Evolutionary conservation across 2,797 vertebrate species (phyloP), one percentile per base, ranked within the genome.

Genomic region (Champsocephalus gunnari): DNA sequence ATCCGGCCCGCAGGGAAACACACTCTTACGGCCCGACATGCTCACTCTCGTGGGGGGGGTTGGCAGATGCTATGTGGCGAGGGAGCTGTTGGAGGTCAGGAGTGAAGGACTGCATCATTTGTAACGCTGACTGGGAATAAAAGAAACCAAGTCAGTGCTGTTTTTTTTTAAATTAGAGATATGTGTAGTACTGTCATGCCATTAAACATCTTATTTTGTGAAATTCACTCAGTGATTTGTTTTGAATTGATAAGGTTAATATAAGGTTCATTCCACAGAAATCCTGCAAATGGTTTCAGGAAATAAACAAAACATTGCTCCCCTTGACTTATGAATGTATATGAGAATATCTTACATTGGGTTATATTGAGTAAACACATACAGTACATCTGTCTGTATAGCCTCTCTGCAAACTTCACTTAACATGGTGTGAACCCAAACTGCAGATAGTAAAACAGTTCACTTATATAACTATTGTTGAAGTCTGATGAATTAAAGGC

Each of bases 11-110:
- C 12, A 41, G 84, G 84, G 86, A 86, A 75, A 64, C 62, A 77
- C 68, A 73, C 85, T 84, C 74, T 32, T 81, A 67, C 81, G 81
- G 71, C 81, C 71, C 49, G 69, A 89, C 90, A 87, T 80, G 87
- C 73, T 84, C 11, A 0, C 74, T 77, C 80, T 81, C 61, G 13
- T 28, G 4, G 24, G 24, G 24, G 24, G 66, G 21, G 16, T 21
- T 21, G 48, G 78, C 24, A 83, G 87, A 88, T 84, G 82, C 80
- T 62, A 49, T 12, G 69, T 69, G 75, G 71, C 19, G 1, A 60
- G 71, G 66, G 78, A 80, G 74, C 51, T 43, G 45, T 21, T 45
- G 51, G 74, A 86, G 87, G 86, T 85, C 82, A 84, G 63, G 48
- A 83, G 64, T 71, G 80, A 87, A 71, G 73, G 79, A 75, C 80